Evolutionary conservation across 1,140 invertebrate genomes (phyloP).

Genomic region (Drosophila lacteicornis): DNA sequence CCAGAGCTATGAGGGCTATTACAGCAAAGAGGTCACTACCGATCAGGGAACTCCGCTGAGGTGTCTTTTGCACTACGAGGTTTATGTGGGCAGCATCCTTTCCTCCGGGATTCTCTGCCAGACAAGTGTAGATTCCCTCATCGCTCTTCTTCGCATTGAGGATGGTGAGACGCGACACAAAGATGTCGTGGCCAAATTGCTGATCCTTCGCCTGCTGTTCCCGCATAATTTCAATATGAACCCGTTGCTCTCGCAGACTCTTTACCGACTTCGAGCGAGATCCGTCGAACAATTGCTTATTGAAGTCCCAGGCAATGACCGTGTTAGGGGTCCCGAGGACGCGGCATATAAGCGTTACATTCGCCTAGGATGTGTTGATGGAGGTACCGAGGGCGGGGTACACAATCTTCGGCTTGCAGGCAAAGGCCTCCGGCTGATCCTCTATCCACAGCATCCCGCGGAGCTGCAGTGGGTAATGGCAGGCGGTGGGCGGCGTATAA

Average conservation of each 20-base stretch:
- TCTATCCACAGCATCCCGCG: slow-evolving; percentile 89
- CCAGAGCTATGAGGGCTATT: slow-evolving; percentile 61
- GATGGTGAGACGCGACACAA: slow-evolving; percentile 89
- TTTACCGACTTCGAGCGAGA: not conserved
- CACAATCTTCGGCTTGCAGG: slow-evolving; percentile 91
- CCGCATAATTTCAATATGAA: slow-evolving; percentile 64
- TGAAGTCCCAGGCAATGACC: slow-evolving; percentile 90
- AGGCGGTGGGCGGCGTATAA: slow-evolving; percentile 88
- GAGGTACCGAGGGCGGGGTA: slow-evolving; percentile 86
- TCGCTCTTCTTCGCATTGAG: slow-evolving; percentile 89
- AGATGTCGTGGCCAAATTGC: slow-evolving; percentile 52
- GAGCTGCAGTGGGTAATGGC: slow-evolving; percentile 88
- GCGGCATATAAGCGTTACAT: slow-evolving; percentile 91
- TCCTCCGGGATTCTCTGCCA: slow-evolving; percentile 93
- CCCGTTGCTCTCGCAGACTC: slow-evolving; percentile 40
- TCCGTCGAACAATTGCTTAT: slow-evolving; percentile 83
- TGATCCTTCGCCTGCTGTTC: slow-evolving; percentile 46
- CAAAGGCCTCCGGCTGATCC: slow-evolving; percentile 90
- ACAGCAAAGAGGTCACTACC: slow-evolving; percentile 59
- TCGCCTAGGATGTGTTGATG: slow-evolving; percentile 87
- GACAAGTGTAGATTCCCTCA: slow-evolving; percentile 93
- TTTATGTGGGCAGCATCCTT: slow-evolving; percentile 88
- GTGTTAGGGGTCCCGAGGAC: slow-evolving; percentile 91
- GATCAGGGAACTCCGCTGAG: slow-evolving; percentile 9
- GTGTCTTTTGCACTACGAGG: slow-evolving; percentile 50